phyloP scores from a whole-genome alignment of 2,888 invertebrate genomes.

The Cheilosia grossa region DNA sequence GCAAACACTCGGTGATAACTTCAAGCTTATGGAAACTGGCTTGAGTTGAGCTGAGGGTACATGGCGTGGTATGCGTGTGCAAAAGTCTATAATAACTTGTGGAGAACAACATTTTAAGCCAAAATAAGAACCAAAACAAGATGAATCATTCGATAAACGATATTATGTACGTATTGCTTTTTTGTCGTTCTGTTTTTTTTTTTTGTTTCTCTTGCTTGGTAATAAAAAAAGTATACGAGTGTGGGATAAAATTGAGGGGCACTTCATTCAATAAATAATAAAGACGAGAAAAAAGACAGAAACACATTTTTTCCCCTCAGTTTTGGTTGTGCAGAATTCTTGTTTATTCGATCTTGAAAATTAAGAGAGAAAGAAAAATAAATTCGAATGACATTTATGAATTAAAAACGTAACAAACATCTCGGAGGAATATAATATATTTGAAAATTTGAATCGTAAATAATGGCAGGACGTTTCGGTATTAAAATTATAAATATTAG shows the following conservation, averaged over 20 bases:
- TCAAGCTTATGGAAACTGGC: conserved; percentile 37
- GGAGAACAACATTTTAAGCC: conserved; percentile 12
- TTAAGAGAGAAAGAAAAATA: neutral
- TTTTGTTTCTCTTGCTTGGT: conserved; percentile 14
- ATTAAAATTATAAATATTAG: neutral
- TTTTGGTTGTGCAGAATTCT: conserved; percentile 10
- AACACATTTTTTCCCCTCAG: neutral
- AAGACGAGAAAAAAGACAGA: conserved; percentile 11
- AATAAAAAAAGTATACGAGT: conserved; percentile 35
- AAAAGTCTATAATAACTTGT: conserved; percentile 29
- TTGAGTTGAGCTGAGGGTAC: neutral
- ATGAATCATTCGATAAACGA: conserved; percentile 50
- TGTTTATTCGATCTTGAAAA: conserved; percentile 16
- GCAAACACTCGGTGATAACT: conserved; percentile 63
- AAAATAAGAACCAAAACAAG: conserved; percentile 43
- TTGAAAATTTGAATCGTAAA: neutral
- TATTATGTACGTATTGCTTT: conserved; percentile 9
- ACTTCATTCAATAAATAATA: conserved; percentile 49
- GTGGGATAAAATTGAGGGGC: conserved; percentile 20
- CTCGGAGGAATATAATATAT: neutral
- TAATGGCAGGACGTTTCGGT: neutral
- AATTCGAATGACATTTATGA: conserved; percentile 12
- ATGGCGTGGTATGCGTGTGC: neutral
- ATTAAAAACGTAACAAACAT: neutral
- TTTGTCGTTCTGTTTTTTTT: conserved; percentile 15